Percentiles rank a stretch among this genome's conserved stretches.
These are phyloP conservation scores for Rhagologus leucostigma DNA, from an alignment of 2,113 vertebrate genomes.

Conservation along the genomic window DNA sequence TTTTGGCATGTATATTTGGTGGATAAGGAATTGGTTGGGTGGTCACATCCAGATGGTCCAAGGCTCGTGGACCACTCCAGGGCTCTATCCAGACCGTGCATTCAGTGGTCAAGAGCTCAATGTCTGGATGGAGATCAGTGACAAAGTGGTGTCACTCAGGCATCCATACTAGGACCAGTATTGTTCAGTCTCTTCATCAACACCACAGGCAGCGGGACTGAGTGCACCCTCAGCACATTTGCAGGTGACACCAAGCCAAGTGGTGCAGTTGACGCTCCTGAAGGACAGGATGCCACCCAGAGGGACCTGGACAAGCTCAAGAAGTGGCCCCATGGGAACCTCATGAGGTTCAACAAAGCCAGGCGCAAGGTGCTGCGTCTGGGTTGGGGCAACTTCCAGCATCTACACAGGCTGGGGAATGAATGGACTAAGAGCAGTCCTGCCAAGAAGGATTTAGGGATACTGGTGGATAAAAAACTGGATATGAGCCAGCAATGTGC, in stretches of 20 bases:
- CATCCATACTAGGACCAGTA: not conserved
- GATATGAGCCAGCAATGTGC: not conserved
- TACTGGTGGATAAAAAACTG: not conserved
- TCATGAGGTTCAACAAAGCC: not conserved
- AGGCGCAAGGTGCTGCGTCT: not conserved
- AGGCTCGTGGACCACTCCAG: not conserved
- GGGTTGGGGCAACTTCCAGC: not conserved
- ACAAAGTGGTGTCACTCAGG: not conserved
- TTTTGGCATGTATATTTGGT: not conserved
- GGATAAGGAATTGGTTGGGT: not conserved
- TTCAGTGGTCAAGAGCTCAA: not conserved
- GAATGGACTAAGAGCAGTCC: not conserved
- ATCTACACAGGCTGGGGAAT: not conserved
- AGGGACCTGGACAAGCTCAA: not conserved
- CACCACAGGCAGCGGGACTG: not conserved
- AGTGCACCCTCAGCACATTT: not conserved
- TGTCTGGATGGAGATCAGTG: not conserved
- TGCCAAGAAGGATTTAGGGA: not conserved
- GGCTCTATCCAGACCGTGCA: not conserved
- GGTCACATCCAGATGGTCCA: not conserved
- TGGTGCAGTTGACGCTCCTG: accelerated
- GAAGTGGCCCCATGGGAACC: not conserved
- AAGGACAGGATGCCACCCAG: not conserved
- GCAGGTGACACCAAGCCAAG: not conserved
- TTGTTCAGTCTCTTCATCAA: not conserved